Percentiles rank a stretch among this genome's conserved stretches.
Evolutionary conservation across 1,140 invertebrate species (phyloP).

Genomic region (Eciton burchellii): DNA sequence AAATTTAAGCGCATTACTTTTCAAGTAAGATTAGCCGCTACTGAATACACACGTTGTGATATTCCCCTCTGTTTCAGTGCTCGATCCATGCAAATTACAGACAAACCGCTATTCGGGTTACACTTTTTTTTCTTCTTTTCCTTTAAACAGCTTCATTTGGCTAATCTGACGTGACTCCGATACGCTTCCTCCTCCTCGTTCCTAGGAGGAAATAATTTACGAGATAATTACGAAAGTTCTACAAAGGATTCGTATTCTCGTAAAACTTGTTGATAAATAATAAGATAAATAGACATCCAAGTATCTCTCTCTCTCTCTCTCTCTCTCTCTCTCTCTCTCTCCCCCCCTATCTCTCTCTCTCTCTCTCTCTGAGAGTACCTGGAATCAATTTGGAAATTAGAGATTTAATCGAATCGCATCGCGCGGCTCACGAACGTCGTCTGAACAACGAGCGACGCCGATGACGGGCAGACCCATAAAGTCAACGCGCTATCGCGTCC

Average conservation of each 20-base stretch:
- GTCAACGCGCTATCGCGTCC: conserved; percentile 42
- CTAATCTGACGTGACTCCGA: too few relatives aligned
- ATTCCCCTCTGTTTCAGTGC: background rate
- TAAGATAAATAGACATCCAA: background rate
- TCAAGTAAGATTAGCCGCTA: background rate
- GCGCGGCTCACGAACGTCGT: background rate
- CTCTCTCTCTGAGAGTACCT: background rate
- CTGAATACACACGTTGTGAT: background rate
- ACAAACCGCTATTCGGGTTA: background rate
- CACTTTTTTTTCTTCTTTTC: too few relatives aligned
- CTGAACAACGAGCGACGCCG: background rate
- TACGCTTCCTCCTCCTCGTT: too few relatives aligned
- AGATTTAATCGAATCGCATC: conserved; percentile 30
- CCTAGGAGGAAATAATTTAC: too few relatives aligned
- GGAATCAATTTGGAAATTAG: conserved; percentile 22
- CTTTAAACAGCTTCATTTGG: background rate
- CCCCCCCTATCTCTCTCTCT: background rate
- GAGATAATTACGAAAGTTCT: too few relatives aligned
- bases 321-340: background rate
- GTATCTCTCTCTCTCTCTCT: background rate
- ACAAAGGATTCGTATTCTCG: too few relatives aligned
- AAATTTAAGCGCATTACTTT: background rate
- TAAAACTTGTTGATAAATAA: too few relatives aligned
- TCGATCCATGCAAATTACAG: background rate
- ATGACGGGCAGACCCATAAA: conserved; percentile 36